phyloP scores from a whole-genome alignment of 2,113 vertebrate genomes.

The Centropristis striata region DNA sequence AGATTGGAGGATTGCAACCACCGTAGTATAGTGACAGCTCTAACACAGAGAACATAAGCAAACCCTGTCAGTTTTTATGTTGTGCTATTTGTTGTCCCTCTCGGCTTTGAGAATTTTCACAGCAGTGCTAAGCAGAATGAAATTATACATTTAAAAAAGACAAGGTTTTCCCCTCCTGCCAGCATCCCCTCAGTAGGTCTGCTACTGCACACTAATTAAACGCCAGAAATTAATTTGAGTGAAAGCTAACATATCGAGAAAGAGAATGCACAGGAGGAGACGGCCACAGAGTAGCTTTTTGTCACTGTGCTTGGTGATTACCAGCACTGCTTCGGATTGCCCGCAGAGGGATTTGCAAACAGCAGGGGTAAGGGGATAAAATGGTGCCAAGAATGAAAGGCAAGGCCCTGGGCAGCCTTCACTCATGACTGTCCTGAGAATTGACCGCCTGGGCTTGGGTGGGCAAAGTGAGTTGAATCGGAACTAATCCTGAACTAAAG shows the following conservation, averaged over 20 bases:
- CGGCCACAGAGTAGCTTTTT: constrained; percentile 42
- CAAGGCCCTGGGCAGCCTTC: constrained; percentile 43
- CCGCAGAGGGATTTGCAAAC: constrained; percentile 61
- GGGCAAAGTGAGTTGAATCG: constrained; percentile 59
- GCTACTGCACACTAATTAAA: constrained; percentile 69
- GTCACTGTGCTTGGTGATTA: constrained; percentile 48
- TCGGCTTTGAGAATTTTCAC: constrained; percentile 45
- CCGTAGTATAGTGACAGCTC: constrained; percentile 38
- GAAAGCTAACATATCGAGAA: constrained; percentile 49
- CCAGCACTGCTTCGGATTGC: constrained; percentile 37
- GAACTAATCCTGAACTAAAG: constrained; percentile 76
- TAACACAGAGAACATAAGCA: constrained; percentile 37
- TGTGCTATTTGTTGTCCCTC: constrained; percentile 34
- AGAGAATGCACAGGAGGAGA: constrained; percentile 39
- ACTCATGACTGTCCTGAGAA: constrained; percentile 60
- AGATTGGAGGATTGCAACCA: constrained; percentile 26
- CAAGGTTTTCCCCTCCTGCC: constrained; percentile 27
- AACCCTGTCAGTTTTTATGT: constrained; percentile 41
- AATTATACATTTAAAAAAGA: constrained; percentile 57
- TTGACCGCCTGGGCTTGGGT: constrained; percentile 53
- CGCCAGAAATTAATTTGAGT: constrained; percentile 65
- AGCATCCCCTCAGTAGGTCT: constrained; percentile 51
- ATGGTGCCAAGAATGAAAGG: constrained; percentile 42
- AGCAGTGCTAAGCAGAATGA: constrained; percentile 38
- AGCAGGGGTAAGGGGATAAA: constrained; percentile 37